Conservation (phyloP, 2,113 vertebrate species). For the Choloepus hoffmanni region DNA sequence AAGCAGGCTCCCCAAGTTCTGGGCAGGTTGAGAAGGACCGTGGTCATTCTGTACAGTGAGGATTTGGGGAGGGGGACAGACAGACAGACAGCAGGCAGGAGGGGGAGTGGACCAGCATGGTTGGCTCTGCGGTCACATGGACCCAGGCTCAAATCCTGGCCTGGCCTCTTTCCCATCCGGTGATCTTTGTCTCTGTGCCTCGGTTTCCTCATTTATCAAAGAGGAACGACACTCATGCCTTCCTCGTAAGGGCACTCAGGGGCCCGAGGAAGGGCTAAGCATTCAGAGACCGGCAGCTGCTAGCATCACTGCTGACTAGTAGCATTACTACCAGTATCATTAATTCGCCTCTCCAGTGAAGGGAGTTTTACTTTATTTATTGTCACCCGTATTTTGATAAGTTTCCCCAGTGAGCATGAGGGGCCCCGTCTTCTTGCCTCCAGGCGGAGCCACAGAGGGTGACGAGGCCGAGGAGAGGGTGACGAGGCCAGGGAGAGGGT, state of each 20-base stretch:
- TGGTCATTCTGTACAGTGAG: too few species aligned
- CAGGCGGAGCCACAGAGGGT: not conserved
- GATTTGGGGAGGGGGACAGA: not conserved
- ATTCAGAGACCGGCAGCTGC: accelerated
- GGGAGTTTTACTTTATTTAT: not conserved
- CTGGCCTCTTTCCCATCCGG: not conserved
- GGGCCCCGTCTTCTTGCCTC: not conserved
- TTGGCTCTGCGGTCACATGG: not conserved
- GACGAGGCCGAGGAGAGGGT: not conserved
- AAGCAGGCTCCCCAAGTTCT: not conserved
- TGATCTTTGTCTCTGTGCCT: not conserved
- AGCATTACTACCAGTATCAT: accelerated
- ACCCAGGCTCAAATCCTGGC: not conserved
- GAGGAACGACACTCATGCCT: not conserved
- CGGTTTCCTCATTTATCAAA: not conserved
- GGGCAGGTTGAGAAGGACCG: not conserved
- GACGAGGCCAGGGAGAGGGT: not conserved
- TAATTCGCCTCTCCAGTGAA: not conserved
- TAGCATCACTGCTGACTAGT: accelerated
- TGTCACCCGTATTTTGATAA: not conserved
- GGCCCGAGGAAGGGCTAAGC: accelerated
- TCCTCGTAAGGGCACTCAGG: accelerated
- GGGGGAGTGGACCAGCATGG: not conserved
- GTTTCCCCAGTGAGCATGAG: not conserved
- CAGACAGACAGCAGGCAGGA: not conserved